Base-by-base conservation (phyloP, 35 echinoderm and acorn worm genomes). In the Heliocidaris erythrogramma region DNA sequence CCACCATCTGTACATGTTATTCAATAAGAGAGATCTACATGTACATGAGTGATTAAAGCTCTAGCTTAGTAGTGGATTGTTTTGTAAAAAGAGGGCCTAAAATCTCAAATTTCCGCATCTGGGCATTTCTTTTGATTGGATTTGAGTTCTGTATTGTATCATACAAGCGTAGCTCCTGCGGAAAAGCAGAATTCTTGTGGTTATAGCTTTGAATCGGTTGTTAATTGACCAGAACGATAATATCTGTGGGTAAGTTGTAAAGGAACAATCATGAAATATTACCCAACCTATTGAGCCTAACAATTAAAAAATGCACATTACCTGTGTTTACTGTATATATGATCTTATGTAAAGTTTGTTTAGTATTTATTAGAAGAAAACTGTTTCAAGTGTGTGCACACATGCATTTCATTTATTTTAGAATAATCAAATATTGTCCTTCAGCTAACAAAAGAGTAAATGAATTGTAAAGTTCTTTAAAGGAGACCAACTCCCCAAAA, bases 71-170 rank as follows among this genome's bases (percentile, higher is more conserved):
- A 78, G 65, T 21, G 65, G 65, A 78, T 78, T 78, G 35, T 42
- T 78, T 8, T 27, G 7, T 3, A 24, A 78, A 7, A 78, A 5
- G 24, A 71, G 24, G 5, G 52, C 52, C 61, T 27, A 18, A 78
- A 78, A 78, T 78, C 65, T 78, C 65, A 78, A 78, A 78, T 78
- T 78, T 78, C 65, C 65, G 65, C 65, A 27, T 78, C 52, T 56
- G 52, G 52, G 65, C 21, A 78, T 78, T 78, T n/a, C 65, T 6
- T 78, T 78, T 24, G 5, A 78, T 7, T 27, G 65, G 65, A 78
- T 78, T 78, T 78, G 7, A 27, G 21, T 78, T 24, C 8, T 78
- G 21, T 78, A 27, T 21, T n/a, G 27, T 5, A 78, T n/a, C 17
- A 78, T 27, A 18, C 65, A 78, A 27, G 65, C 4, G 2, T 78